Evolutionary conservation across 30 jellyfish, hydroid and myxozoan genomes (phyloP), one percentile per base, ranked within the genome.

Genomic region (Chrysaora quinquecirrha): DNA sequence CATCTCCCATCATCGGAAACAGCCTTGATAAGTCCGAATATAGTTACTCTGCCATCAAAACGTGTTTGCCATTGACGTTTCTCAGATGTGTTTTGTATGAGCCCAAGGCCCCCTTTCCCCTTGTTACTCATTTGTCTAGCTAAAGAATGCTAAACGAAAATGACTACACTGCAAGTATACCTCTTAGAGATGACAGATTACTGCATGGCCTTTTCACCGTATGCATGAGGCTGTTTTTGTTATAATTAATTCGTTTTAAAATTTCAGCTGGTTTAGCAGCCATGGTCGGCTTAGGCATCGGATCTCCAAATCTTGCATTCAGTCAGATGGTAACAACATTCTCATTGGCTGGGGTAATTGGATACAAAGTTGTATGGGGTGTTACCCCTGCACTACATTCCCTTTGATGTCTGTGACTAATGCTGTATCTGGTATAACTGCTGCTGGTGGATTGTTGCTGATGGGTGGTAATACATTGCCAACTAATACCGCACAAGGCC

Each of bases 321-420:
- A 86, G 89, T 50, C 98, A 91, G 46, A 86, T 91, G 96, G 82
- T 91, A 64, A 91, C 98, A 65, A 91, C 98, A 0, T 91, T 91
- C 83, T 91, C 98, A 6, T 73, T 91, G 7, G 98, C 98, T 80
- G 98, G 98, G 58, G 98, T 91, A 11, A 91, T 91, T 72, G 98
- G 98, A 22, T 91, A 91, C 85, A 91, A 91, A 66, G 98, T 91
- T 30, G 98, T 91, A 3, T 91, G 98, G 98, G 98, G 98, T 48
- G 98, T 91, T 21, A 77, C 96, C n/a, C 98, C 98, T 31, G 94
- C 98, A 29, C 90, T 91, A 33, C 98, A 91, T 64, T 91, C 98
- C 98, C 98, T 9, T 78, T 91, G 66, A 91, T 91, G 98, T 91
- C 98, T 0, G 98, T 91, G 28, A 91, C 98, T 0, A 91, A 91